Evolutionary conservation across 2,797 vertebrate species (phyloP).

Genomic region (Caiman crocodilus): DNA sequence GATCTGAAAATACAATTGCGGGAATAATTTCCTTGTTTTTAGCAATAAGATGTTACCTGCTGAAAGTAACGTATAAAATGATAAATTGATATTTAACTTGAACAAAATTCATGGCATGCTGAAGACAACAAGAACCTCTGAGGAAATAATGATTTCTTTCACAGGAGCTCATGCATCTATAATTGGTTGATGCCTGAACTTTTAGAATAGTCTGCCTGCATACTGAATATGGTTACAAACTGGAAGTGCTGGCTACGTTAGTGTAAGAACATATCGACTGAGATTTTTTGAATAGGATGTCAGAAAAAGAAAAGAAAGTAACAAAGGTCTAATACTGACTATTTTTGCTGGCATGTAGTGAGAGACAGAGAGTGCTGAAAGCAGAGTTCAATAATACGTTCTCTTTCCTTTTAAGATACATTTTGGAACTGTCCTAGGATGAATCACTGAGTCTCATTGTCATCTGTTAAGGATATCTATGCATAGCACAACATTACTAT

Average conservation of each 20-base stretch:
- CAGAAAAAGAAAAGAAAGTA: conserved; percentile 30
- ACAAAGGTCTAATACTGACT: conserved; percentile 50
- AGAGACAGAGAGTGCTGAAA: conserved; percentile 4
- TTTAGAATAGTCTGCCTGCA: conserved; percentile 39
- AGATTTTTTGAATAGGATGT: conserved; percentile 46
- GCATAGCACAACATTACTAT: background rate
- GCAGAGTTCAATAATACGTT: background rate
- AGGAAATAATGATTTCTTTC: conserved; percentile 78
- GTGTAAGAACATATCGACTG: conserved; percentile 36
- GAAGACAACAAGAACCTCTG: conserved; percentile 64
- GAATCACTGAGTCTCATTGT: background rate
- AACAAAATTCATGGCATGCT: conserved; percentile 64
- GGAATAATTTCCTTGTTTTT: conserved; percentile 71
- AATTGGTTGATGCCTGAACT: conserved; percentile 61
- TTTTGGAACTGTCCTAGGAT: background rate
- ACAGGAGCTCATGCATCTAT: conserved; percentile 76
- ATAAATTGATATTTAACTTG: conserved; percentile 76
- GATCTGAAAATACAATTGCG: conserved; percentile 57
- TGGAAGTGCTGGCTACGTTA: conserved; percentile 27
- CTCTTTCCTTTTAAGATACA: background rate
- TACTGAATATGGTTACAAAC: conserved; percentile 53
- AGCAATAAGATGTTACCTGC: conserved; percentile 70
- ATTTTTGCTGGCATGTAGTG: conserved; percentile 35
- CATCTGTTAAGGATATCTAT: rapidly evolving
- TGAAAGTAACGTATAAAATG: conserved; percentile 37